Base-by-base conservation (phyloP, 1,140 invertebrate genomes). In the Goniozus legneri region DNA sequence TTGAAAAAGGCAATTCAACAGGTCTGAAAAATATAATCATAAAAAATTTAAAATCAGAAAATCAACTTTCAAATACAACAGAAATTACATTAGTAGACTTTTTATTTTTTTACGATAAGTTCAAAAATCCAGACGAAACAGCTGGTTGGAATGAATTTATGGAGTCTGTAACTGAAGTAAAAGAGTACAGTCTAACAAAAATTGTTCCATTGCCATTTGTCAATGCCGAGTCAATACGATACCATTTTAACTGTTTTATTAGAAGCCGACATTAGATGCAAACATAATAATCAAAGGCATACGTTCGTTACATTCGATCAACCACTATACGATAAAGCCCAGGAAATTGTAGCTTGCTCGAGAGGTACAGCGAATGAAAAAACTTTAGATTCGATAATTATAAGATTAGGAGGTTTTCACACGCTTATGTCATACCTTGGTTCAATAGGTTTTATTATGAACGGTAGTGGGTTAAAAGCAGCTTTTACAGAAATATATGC, bases 381-480 rank as follows among this genome's bases (percentile, higher is more conserved):
- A 30, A 13, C 14, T 31, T 21, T 24, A 14, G 3, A 24, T 37
- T 37, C 16, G 4, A 13, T 40, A 15, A 42, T 42, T 7, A 10
- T 42, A 31, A 30, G 39, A 32, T 27, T 42, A 20, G 39, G 27
- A 31, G 24, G 27, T 15, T 42, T 42, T 16, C 39, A 42, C 18
- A 21, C n/a, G 14, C 4, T 13, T 40, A 40, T 40, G 18, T 14
- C 4, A 8, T 40, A 21, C 16, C 22, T 22, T 4, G 38, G 21
- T 8, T 40, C 10, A 34, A 69, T 75, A 40, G 68, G 68, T 44
- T 52, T 62, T 54, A 64, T 73, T 54, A 73, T 74, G 69, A 48
- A 65, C 46, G 66, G 66, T 50, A 71, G 64, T 55, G 70, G 62
- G 2, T 51, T 72, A 8, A 62, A 70, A 55, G 64, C 69, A 59